Evolutionary conservation across 2,113 vertebrate species (phyloP).

Genomic region (Hyperopisus bebe): DNA sequence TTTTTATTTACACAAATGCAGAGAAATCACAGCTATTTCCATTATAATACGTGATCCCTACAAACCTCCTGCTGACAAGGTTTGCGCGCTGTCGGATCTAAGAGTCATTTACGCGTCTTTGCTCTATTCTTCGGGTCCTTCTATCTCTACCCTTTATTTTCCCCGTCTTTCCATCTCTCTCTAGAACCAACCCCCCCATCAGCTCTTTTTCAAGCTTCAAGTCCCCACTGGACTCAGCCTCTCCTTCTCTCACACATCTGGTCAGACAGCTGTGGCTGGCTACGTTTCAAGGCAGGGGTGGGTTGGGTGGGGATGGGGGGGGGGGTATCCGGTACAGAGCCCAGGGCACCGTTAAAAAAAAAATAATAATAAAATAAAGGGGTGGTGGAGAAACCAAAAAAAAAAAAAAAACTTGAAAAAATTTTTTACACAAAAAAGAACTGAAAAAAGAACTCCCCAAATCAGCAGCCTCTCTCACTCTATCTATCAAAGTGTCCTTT

Average conservation of each 20-base stretch:
- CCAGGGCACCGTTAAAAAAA: conserved; percentile 61
- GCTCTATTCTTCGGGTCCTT: background rate
- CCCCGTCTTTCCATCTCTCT: conserved; percentile 1
- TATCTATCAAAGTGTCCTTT: conserved; percentile 51
- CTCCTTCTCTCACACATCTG: conserved; percentile 59
- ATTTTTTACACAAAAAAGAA: conserved; percentile 47
- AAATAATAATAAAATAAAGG: background rate
- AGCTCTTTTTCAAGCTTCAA: conserved; percentile 18
- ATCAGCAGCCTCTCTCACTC: conserved; percentile 66
- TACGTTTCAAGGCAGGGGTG: conserved; percentile 77
- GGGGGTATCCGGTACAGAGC: conserved; percentile 75
- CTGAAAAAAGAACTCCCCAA: conserved; percentile 36
- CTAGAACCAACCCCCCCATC: background rate
- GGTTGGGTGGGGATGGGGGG: conserved; percentile 41
- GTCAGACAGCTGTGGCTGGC: conserved; percentile 82
- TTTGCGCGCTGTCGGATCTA: background rate
- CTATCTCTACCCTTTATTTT: background rate
- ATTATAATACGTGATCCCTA: conserved; percentile 23
- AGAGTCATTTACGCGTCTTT: background rate
- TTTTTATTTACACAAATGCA: background rate
- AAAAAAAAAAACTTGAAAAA: conserved; percentile 7
- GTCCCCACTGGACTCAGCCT: conserved; percentile 19
- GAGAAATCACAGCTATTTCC: background rate
- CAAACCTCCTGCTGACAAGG: background rate
- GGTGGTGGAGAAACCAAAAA: conserved; percentile 26